Conservation (phyloP, 2,888 invertebrate species). For the Drosophila birchii region DNA sequence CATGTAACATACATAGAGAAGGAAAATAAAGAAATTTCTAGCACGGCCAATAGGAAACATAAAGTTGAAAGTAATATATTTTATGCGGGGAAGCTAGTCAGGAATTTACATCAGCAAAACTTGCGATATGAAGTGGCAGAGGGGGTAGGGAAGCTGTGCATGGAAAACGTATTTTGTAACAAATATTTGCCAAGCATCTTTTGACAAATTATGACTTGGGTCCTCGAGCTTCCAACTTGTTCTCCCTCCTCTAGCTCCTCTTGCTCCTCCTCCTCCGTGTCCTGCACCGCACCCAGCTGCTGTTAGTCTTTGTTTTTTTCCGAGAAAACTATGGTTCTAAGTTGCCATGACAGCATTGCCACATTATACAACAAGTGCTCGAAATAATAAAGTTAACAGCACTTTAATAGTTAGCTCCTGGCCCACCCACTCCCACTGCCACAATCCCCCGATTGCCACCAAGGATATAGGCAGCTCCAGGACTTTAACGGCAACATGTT, state of each 20-base stretch:
- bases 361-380: conserved; percentile 80
- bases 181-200: conserved; percentile 75
- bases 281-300: not conserved
- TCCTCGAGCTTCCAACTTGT: conserved; percentile 29
- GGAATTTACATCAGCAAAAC: conserved; percentile 44
- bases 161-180: conserved; percentile 66
- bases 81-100: conserved; percentile 22
- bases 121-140: conserved; percentile 20
- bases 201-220: conserved; percentile 75
- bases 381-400: conserved; percentile 81
- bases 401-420: conserved; percentile 74
- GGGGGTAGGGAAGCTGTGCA: not conserved
- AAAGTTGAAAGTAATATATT: conserved; percentile 66
- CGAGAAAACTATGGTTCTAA: conserved; percentile 68
- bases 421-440: conserved; percentile 5
- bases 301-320: conserved; percentile 33
- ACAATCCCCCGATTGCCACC: conserved; percentile 33
- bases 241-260: conserved; percentile 1
- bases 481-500: conserved; percentile 66
- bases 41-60: conserved; percentile 41
- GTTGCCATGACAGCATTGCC: conserved; percentile 77
- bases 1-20: conserved; percentile 12
- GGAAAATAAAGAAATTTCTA: conserved; percentile 9
- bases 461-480: conserved; percentile 25
- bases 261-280: not conserved